These are phyloP conservation scores for Simalia tracyae DNA, from an alignment of 2,797 vertebrate genomes.

Conservation along the genomic window DNA sequence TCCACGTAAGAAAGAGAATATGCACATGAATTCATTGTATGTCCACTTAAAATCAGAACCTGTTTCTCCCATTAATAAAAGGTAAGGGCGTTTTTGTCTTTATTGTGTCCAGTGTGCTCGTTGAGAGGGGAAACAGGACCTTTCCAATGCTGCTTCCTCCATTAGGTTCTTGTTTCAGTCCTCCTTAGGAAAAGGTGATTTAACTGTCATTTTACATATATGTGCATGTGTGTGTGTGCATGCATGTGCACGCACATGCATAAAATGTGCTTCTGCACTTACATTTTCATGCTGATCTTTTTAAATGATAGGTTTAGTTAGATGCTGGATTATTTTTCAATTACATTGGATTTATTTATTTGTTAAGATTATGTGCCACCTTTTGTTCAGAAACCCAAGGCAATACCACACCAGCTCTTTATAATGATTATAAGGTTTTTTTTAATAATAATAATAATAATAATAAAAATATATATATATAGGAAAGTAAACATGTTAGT, in stretches of 20 bases:
- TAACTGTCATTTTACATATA: background rate
- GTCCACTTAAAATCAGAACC: conserved; percentile 72
- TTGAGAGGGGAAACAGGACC: background rate
- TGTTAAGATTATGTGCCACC: background rate
- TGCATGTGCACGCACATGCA: too few species aligned
- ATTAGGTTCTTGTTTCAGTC: background rate
- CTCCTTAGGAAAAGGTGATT: background rate
- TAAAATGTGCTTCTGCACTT: background rate
- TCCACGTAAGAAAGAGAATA: conserved; percentile 42
- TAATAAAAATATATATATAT: too few species aligned
- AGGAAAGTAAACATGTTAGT: background rate
- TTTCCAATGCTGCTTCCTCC: background rate
- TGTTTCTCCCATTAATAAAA: conserved; percentile 64
- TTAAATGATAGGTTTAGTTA: background rate
- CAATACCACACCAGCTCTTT: background rate
- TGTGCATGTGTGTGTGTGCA: too few species aligned
- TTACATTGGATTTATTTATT: background rate
- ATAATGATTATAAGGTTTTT: background rate
- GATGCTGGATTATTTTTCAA: background rate
- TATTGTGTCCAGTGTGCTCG: background rate
- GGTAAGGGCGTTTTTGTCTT: conserved; percentile 70
- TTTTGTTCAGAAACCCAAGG: background rate
- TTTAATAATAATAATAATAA: too few species aligned
- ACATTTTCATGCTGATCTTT: background rate
- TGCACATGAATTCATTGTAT: conserved; percentile 54